Evolutionary conservation across 2,113 vertebrate genomes (phyloP).

Genomic region (Xiphorhynchus elegans): DNA sequence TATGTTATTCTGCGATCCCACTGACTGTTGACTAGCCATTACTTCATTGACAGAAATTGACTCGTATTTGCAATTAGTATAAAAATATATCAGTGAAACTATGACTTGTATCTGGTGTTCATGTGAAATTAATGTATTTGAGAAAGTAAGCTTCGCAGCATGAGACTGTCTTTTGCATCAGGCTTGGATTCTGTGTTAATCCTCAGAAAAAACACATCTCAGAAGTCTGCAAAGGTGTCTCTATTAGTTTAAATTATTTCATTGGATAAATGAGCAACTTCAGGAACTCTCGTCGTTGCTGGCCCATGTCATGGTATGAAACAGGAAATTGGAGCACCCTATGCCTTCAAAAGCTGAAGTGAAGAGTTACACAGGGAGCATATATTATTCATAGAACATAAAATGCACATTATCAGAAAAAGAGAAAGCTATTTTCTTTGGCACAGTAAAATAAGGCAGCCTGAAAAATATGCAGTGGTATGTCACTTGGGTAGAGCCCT

Average conservation of each 20-base stretch:
- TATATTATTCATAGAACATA: constrained; percentile 54
- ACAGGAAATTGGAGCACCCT: constrained; percentile 1
- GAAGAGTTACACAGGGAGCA: not conserved
- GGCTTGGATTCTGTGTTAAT: not conserved
- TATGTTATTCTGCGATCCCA: not conserved
- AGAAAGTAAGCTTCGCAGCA: not conserved
- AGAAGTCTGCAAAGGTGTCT: not conserved
- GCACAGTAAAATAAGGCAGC: not conserved
- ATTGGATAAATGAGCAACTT: not conserved
- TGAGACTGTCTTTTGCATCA: not conserved
- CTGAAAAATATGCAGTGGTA: not conserved
- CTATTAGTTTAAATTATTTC: not conserved
- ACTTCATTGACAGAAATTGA: not conserved
- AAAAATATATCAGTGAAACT: not conserved
- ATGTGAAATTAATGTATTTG: not conserved
- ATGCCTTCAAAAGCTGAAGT: not conserved
- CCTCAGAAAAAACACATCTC: not conserved
- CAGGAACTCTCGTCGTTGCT: not conserved
- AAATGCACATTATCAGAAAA: constrained; percentile 36
- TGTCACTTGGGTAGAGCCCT: constrained; percentile 3
- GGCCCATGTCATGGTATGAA: not conserved
- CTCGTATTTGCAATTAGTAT: not conserved
- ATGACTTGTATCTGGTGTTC: not conserved
- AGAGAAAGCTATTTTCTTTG: constrained; percentile 39
- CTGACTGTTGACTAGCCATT: not conserved